These are phyloP conservation scores for Centroberyx gerrardi DNA, from an alignment of 2,797 vertebrate species.

Conservation along the genomic window DNA sequence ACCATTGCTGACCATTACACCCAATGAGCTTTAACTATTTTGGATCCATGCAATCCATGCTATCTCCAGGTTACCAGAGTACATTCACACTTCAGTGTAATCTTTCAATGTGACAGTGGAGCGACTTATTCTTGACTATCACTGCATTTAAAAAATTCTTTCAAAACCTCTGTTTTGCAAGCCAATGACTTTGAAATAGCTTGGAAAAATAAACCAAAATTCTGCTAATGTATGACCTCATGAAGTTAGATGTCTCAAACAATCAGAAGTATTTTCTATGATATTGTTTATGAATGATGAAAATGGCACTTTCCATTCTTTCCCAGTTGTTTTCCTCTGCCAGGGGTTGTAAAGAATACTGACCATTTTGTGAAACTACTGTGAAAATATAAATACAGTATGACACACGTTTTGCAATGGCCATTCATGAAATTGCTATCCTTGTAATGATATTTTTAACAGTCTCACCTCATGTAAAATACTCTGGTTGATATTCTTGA, in stretches of 20 bases:
- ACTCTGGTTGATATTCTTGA: conserved; percentile 14
- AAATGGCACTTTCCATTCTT: conserved; percentile 41
- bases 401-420: not conserved
- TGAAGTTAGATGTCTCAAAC: conserved; percentile 51
- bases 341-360: conserved; percentile 2
- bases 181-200: conserved; percentile 36
- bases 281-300: conserved; percentile 51
- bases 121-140: conserved; percentile 10
- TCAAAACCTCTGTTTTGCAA: conserved; percentile 30
- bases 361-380: conserved; percentile 13
- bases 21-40: conserved; percentile 74
- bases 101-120: conserved; percentile 20
- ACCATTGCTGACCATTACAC: conserved; percentile 79
- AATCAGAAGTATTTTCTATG: conserved; percentile 44
- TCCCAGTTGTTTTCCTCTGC: conserved; percentile 46
- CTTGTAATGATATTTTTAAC: conserved; percentile 12
- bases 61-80: conserved; percentile 69
- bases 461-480: not conserved
- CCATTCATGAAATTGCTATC: not conserved
- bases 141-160: conserved; percentile 20
- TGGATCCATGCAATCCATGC: conserved; percentile 37
- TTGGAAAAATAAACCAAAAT: conserved; percentile 42
- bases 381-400: conserved; percentile 10
- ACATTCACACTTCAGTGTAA: conserved; percentile 50
- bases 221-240: conserved; percentile 54